A percentile compares a stretch with the other conserved stretches of the same genome.
Conservation (phyloP, 2,797 vertebrate species). For the Jordanella pulchra region DNA sequence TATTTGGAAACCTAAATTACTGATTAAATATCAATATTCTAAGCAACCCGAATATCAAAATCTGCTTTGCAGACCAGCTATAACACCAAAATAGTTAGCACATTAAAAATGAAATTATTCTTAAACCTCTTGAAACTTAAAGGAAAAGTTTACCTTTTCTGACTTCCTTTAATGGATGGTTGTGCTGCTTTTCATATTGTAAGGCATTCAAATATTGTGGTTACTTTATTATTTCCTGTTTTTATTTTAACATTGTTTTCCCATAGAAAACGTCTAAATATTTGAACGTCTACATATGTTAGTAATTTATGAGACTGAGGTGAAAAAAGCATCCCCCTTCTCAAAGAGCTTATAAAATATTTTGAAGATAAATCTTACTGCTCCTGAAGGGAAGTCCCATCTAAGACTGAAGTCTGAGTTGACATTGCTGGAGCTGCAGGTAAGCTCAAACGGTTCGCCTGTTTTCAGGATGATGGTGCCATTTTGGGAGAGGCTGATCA, state of each 20-base stretch:
- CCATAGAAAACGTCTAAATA: not conserved
- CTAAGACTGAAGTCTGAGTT: conserved; percentile 84
- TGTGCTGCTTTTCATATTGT: not conserved
- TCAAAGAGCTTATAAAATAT: conserved; percentile 1
- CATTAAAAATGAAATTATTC: not conserved
- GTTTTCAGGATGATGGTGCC: conserved; percentile 85
- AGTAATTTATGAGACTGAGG: not conserved
- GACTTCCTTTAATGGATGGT: not conserved
- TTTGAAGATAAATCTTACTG: conserved; percentile 76
- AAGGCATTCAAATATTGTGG: not conserved
- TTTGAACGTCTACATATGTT: too few relatives aligned
- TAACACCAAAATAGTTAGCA: not conserved
- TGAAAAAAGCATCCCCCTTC: not conserved
- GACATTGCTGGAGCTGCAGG: conserved; percentile 85
- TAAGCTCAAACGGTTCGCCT: conserved; percentile 87
- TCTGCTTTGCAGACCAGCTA: not conserved
- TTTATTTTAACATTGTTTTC: not conserved
- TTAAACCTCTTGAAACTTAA: not conserved
- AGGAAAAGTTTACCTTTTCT: not conserved
- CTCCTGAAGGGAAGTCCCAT: conserved; percentile 81
- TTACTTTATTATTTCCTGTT: not conserved
- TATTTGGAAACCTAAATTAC: not conserved
- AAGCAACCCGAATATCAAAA: not conserved
- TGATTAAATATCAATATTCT: not conserved
- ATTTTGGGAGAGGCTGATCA: conserved; percentile 82